Conservation (phyloP, 64 coral and sea anemone genomes). For the Catalaphyllia jardinei region DNA sequence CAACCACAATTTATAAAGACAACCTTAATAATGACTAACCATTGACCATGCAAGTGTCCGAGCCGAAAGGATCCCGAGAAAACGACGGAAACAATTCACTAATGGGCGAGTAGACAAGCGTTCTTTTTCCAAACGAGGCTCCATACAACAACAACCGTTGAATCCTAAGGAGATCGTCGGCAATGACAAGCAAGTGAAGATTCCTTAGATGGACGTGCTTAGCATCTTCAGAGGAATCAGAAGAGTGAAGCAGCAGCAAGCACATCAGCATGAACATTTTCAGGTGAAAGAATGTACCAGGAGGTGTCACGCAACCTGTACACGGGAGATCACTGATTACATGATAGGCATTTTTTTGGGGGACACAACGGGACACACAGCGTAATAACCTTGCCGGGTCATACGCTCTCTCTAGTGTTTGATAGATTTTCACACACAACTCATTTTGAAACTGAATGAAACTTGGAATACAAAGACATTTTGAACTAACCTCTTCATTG, state of each 20-base stretch:
- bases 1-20: not conserved
- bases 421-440: too few relatives aligned
- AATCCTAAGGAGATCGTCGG: constrained; percentile 53
- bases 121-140: constrained; percentile 55
- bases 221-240: not conserved
- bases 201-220: constrained; percentile 11
- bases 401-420: too few relatives aligned
- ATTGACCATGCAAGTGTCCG: constrained; percentile 67
- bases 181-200: constrained; percentile 64
- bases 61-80: constrained; percentile 66
- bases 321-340: not conserved
- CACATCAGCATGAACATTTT: constrained; percentile 72
- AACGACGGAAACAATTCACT: constrained; percentile 73
- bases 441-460: too few relatives aligned
- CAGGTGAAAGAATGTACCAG: constrained; percentile 70
- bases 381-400: too few relatives aligned
- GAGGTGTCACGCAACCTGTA: constrained; percentile 26
- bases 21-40: constrained; percentile 39
- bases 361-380: too few relatives aligned
- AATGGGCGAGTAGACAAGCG: constrained; percentile 44
- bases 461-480: too few relatives aligned
- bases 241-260: constrained; percentile 37
- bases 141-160: constrained; percentile 66
- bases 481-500: too few relatives aligned
- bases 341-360: not conserved